Evolutionary conservation across 2,113 vertebrate species (phyloP).

Genomic region (Lepus timidus): DNA sequence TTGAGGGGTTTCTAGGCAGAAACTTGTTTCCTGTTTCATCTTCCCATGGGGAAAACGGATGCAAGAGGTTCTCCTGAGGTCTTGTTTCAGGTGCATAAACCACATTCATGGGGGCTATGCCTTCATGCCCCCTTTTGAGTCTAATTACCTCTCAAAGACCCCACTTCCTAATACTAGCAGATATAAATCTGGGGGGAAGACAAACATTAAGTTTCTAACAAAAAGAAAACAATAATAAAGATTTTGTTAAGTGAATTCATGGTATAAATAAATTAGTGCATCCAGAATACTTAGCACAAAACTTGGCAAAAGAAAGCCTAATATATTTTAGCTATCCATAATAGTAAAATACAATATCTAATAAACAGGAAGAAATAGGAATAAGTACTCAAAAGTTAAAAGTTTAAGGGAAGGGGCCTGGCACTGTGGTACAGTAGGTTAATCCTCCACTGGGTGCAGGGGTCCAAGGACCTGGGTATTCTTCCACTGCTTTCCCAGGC

Average conservation of each 20-base stretch:
- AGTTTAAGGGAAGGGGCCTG: not conserved
- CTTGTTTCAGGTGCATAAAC: not conserved
- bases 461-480: too few relatives aligned
- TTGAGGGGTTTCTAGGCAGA: not conserved
- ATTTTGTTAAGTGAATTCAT: not conserved
- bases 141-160: not conserved
- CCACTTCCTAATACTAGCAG: not conserved
- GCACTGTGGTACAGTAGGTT: not conserved
- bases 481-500: too few relatives aligned
- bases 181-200: not conserved
- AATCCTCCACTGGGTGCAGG: not conserved
- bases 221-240: not conserved
- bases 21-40: not conserved
- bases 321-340: not conserved
- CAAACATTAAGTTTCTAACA: not conserved
- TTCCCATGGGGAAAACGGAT: not conserved
- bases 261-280: not conserved
- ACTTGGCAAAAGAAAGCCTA: not conserved
- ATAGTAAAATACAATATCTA: not conserved
- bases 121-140: not conserved
- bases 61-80: not conserved
- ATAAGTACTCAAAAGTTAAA: not conserved
- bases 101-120: not conserved
- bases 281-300: not conserved
- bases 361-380: not conserved